These are phyloP conservation scores for Lochmaea capreae DNA, from an alignment of 2,888 invertebrate genomes.

Conservation along the genomic window DNA sequence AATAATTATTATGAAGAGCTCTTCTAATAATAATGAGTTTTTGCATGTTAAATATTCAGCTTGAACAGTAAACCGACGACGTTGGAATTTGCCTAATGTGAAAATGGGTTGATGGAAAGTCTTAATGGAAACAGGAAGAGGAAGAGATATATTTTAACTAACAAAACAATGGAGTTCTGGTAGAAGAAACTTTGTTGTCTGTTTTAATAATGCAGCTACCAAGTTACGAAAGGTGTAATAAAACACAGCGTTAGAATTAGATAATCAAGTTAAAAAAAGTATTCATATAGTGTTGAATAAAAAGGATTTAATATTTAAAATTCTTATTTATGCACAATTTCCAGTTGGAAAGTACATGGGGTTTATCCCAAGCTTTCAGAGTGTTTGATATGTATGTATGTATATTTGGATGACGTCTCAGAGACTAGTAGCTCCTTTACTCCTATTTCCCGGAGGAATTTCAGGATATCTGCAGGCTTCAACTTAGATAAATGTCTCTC, in stretches of 20 bases:
- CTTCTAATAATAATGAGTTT: constrained; percentile 27
- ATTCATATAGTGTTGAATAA: neutral
- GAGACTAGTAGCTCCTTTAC: too few relatives aligned
- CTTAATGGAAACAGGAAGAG: constrained; percentile 31
- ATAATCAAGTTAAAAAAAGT: neutral
- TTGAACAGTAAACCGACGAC: constrained; percentile 17
- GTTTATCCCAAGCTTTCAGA: too few relatives aligned
- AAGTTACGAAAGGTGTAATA: constrained; percentile 4
- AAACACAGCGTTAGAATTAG: neutral
- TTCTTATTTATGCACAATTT: too few relatives aligned
- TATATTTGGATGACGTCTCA: too few relatives aligned
- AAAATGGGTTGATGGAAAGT: constrained; percentile 30
- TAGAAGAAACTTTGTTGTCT: constrained; percentile 4
- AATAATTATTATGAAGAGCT: constrained; percentile 15
- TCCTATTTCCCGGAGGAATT: too few relatives aligned
- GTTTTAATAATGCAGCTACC: neutral
- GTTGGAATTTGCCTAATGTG: constrained; percentile 28
- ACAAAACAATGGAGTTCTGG: constrained; percentile 12
- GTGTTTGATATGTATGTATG: too few relatives aligned
- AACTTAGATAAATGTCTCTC: too few relatives aligned
- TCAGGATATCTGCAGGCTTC: too few relatives aligned
- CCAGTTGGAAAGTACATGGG: too few relatives aligned
- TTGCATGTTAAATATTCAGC: constrained; percentile 33
- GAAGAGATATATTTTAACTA: constrained; percentile 19
- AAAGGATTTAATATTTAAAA: too few relatives aligned